These are phyloP conservation scores for Leistus spinibarbis DNA, from an alignment of 2,888 invertebrate genomes.

Conservation along the genomic window DNA sequence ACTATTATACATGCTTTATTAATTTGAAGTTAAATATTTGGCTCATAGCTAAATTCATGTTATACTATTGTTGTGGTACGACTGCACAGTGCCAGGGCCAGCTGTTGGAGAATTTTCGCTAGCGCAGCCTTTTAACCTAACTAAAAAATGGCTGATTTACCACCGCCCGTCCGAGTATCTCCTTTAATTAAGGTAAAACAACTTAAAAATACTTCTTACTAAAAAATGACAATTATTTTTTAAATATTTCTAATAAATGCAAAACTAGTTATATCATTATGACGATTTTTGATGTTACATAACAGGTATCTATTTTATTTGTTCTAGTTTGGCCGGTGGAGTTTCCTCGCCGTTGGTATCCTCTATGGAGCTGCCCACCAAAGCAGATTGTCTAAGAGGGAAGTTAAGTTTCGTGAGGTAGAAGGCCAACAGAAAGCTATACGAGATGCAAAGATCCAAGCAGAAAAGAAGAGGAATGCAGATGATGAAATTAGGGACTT, in stretches of 20 bases:
- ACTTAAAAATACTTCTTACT: not conserved
- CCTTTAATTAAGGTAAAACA: conserved; percentile 76
- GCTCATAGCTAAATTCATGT: not conserved
- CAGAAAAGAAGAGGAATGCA: conserved; percentile 69
- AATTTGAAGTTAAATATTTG: not conserved
- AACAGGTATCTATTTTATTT: conserved; percentile 29
- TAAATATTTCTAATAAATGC: not conserved
- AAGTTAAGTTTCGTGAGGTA: conserved; percentile 67
- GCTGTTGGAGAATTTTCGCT: conserved; percentile 1
- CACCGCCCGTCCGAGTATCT: conserved; percentile 78
- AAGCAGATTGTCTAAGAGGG: conserved; percentile 70
- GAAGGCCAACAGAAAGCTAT: conserved; percentile 71
- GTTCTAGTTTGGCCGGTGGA: conserved; percentile 81
- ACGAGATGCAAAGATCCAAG: conserved; percentile 73
- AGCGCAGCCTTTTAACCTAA: conserved; percentile 26
- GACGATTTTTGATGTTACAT: conserved; percentile 13
- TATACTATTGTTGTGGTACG: not conserved
- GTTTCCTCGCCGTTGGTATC: conserved; percentile 73
- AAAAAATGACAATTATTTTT: not conserved
- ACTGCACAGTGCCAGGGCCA: not conserved
- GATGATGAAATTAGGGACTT: conserved; percentile 59
- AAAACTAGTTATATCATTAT: not conserved
- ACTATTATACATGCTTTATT: no score
- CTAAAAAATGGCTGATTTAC: conserved; percentile 54
- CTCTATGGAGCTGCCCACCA: conserved; percentile 78